Evolutionary conservation across 2,113 vertebrate species (phyloP).

Genomic region (Ariopsis seemanni): DNA sequence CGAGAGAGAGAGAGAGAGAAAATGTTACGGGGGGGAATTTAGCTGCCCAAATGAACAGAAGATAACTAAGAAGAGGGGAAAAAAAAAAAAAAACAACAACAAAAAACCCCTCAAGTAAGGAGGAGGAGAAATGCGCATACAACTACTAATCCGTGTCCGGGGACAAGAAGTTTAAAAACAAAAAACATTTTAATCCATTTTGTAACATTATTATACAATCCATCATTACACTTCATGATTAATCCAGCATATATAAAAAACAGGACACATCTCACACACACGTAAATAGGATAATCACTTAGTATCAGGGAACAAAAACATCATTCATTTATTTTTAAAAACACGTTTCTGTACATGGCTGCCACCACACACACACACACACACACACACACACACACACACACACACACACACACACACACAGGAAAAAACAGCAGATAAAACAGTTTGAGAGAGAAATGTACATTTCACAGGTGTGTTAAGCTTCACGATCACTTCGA

Average conservation of each 20-base stretch:
- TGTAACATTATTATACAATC: slow-evolving; percentile 74
- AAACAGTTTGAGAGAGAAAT: slow-evolving; percentile 82
- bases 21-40: background rate
- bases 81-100: background rate
- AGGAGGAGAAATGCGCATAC: slow-evolving; percentile 12
- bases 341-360: slow-evolving; percentile 88
- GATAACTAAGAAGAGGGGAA: background rate
- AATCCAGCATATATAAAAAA: slow-evolving; percentile 76
- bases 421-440: slow-evolving; percentile 71
- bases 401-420: slow-evolving; percentile 67
- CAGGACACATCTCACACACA: slow-evolving; percentile 52
- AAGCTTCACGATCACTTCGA: slow-evolving; percentile 86
- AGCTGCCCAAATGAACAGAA: slow-evolving; percentile 39
- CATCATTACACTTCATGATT: slow-evolving; percentile 70
- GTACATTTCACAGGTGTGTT: slow-evolving; percentile 85
- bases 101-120: slow-evolving; percentile 2
- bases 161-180: slow-evolving; percentile 69
- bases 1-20: background rate
- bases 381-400: slow-evolving; percentile 11
- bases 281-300: slow-evolving; percentile 62
- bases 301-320: slow-evolving; percentile 66
- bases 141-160: slow-evolving; percentile 11
- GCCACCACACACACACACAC: slow-evolving; percentile 66
- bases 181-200: slow-evolving; percentile 66
- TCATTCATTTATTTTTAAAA: slow-evolving; percentile 79